Percentiles rank a stretch among this genome's conserved stretches.
Evolutionary conservation across 1,140 invertebrate species (phyloP).

Genomic region (Megalopta genalis): DNA sequence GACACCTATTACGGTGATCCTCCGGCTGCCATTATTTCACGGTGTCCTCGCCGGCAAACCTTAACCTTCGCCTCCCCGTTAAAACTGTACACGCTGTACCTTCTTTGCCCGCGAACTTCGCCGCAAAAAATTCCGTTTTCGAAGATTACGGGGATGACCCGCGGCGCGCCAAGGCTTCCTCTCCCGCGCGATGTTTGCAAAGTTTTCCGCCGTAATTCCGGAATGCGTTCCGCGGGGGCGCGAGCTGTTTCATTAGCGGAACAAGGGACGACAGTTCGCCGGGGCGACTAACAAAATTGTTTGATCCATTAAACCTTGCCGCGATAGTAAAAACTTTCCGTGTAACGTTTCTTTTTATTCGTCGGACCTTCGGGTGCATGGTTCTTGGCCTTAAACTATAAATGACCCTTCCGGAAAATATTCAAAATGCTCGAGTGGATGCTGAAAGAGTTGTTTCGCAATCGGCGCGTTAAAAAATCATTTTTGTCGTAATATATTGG

Average conservation of each 20-base stretch:
- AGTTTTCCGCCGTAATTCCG: background rate
- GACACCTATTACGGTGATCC: constrained; percentile 8
- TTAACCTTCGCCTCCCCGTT: background rate
- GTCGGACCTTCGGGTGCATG: background rate
- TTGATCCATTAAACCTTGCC: background rate
- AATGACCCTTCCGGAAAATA: too few species aligned
- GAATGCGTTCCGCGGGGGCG: background rate
- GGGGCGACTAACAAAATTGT: background rate
- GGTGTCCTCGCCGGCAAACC: background rate
- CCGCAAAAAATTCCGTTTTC: constrained; percentile 3
- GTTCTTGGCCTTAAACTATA: too few species aligned
- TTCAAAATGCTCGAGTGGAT: too few species aligned
- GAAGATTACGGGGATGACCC: background rate
- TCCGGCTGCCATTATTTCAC: background rate
- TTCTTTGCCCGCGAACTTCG: background rate
- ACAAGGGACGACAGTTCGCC: background rate
- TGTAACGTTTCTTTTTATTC: background rate
- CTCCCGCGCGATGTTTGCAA: too few species aligned
- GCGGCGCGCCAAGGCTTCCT: background rate
- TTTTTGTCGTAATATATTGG: too few species aligned
- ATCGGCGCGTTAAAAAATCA: too few species aligned
- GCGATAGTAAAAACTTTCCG: background rate
- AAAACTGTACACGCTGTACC: background rate
- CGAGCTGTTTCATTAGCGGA: background rate
- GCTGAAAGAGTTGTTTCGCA: too few species aligned